phyloP scores from a whole-genome alignment of 1,140 invertebrate genomes.

The Calliopsis andreniformis region DNA sequence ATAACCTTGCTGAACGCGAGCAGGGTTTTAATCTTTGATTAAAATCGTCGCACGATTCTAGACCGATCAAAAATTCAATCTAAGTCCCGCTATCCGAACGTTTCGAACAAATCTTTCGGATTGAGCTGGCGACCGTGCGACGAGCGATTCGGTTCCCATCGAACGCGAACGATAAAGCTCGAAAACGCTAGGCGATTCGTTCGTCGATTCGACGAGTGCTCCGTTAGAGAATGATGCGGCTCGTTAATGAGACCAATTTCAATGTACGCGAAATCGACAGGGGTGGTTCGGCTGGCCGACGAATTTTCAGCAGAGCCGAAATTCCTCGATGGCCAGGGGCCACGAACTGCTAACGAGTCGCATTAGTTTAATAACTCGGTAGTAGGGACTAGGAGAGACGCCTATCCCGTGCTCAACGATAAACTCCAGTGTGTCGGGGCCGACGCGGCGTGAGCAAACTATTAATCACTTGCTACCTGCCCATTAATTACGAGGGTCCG shows the following conservation, averaged over 20 bases:
- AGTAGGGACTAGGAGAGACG: conserved; percentile 14
- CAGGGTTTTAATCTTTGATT: conserved; percentile 19
- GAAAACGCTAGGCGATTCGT: neutral
- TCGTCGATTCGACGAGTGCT: neutral
- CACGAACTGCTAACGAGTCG: conserved; percentile 57
- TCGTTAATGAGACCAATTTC: conserved; percentile 17
- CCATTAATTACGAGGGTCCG: conserved; percentile 37
- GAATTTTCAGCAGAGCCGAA: conserved; percentile 6
- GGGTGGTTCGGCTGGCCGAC: neutral
- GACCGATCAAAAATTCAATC: neutral
- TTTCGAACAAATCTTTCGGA: neutral
- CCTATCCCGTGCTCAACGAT: conserved; percentile 10
- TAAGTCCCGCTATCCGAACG: neutral
- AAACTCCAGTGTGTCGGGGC: conserved; percentile 41
- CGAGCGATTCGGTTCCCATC: neutral
- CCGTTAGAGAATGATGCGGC: neutral
- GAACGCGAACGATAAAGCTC: neutral
- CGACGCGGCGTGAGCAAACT: conserved; percentile 26
- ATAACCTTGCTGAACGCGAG: neutral
- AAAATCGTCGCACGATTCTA: neutral
- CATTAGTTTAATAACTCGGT: conserved; percentile 71
- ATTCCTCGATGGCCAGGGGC: conserved; percentile 7
- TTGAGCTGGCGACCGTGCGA: neutral
- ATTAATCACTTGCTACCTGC: conserved; percentile 41
- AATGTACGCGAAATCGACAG: neutral